A percentile compares a stretch with the other conserved stretches of the same genome.
These are phyloP conservation scores for Pammene aurita DNA, from an alignment of 2,888 invertebrate genomes.

Conservation along the genomic window DNA sequence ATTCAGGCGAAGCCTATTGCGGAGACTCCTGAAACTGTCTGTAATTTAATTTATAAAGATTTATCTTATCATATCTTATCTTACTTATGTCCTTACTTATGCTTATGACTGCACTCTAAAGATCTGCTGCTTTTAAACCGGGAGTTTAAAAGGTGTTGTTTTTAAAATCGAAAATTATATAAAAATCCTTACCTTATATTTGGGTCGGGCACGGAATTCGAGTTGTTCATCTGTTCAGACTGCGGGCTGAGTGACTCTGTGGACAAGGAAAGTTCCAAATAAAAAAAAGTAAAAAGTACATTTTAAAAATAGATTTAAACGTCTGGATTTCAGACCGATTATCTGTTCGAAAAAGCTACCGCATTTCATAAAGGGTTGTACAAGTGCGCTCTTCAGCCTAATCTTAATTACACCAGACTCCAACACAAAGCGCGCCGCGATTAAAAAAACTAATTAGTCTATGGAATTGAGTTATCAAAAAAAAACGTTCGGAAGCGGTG, in stretches of 20 bases:
- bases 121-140: too few relatives aligned
- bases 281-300: conserved; percentile 28
- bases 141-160: too few relatives aligned
- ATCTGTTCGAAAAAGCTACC: conserved; percentile 62
- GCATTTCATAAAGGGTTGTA: conserved; percentile 70
- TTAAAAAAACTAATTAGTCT: conserved; percentile 55
- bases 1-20: too few relatives aligned
- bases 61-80: too few relatives aligned
- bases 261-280: conserved; percentile 54
- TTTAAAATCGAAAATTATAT: background rate
- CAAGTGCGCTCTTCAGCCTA: conserved; percentile 62
- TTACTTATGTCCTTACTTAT: too few relatives aligned
- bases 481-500: conserved; percentile 67
- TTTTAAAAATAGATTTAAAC: conserved; percentile 30
- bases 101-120: too few relatives aligned
- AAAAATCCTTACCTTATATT: conserved; percentile 68
- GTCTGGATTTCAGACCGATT: conserved; percentile 55
- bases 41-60: too few relatives aligned
- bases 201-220: conserved; percentile 72
- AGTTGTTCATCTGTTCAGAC: conserved; percentile 74
- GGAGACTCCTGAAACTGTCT: too few relatives aligned
- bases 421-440: conserved; percentile 46
- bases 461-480: conserved; percentile 74
- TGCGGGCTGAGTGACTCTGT: conserved; percentile 79
- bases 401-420: conserved; percentile 71